Evolutionary conservation across 2,113 vertebrate genomes (phyloP).

Genomic region (Indicator indicator): DNA sequence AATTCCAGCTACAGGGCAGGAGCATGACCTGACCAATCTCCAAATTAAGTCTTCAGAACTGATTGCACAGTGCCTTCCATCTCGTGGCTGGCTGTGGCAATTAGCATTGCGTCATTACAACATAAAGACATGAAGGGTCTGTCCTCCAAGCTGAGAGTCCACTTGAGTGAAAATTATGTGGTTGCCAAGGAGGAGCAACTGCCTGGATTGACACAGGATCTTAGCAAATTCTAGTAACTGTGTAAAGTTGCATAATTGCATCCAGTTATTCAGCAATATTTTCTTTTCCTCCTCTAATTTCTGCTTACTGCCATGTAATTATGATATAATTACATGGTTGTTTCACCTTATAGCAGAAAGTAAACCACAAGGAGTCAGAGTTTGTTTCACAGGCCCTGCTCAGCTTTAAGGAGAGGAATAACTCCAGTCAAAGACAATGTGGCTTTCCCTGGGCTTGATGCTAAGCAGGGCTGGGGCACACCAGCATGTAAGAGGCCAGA

Average conservation of each 20-base stretch:
- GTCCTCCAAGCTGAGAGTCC: background rate
- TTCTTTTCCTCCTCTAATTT: background rate
- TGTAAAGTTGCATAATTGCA: background rate
- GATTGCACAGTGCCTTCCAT: background rate
- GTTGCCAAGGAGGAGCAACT: background rate
- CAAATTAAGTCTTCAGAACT: background rate
- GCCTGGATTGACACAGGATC: background rate
- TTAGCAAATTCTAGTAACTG: background rate
- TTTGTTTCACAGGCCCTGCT: background rate
- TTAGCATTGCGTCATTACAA: background rate
- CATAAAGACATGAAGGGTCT: background rate
- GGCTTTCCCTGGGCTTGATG: background rate
- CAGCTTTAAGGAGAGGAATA: background rate
- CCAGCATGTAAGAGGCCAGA: background rate
- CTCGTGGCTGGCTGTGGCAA: background rate
- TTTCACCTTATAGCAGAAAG: conserved; percentile 39
- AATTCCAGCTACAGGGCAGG: background rate
- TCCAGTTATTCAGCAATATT: background rate
- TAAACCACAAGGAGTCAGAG: background rate
- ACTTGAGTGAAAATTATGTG: background rate
- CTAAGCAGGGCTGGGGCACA: background rate
- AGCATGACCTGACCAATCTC: background rate
- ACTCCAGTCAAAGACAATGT: background rate
- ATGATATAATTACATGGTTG: background rate
- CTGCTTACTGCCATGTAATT: background rate